Conservation (phyloP, 2,888 invertebrate genomes). For the Cynaeus angustus region DNA sequence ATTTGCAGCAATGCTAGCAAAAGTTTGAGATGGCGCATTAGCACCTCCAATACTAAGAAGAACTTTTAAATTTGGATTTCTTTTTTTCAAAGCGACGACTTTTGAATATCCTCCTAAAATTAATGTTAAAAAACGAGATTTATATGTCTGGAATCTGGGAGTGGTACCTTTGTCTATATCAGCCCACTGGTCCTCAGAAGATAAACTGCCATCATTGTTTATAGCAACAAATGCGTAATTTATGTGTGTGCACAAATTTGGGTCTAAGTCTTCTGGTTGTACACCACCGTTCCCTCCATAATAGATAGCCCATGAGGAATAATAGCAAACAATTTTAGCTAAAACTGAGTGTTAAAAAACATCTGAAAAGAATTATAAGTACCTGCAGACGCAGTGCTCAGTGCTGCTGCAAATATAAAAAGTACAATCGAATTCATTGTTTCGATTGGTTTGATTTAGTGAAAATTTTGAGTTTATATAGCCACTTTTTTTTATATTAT, state of each 20-base stretch:
- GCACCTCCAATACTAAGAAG: slow-evolving; percentile 77
- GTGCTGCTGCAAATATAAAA: neutral
- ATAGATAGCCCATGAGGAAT: slow-evolving; percentile 83
- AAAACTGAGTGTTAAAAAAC: slow-evolving; percentile 14
- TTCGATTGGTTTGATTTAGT: neutral
- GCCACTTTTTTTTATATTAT: no score
- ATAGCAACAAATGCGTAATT: slow-evolving; percentile 43
- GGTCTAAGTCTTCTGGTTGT: slow-evolving; percentile 76
- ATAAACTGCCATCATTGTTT: slow-evolving; percentile 27
- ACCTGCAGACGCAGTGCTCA: slow-evolving; percentile 23
- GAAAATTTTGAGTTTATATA: neutral
- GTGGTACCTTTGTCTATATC: slow-evolving; percentile 30
- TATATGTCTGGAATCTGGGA: neutral
- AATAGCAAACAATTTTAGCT: slow-evolving; percentile 82
- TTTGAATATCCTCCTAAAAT: slow-evolving; percentile 72
- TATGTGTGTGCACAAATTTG: slow-evolving; percentile 38
- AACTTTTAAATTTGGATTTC: slow-evolving; percentile 73
- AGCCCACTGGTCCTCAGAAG: slow-evolving; percentile 18
- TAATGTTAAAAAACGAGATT: neutral
- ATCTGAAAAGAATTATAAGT: slow-evolving; percentile 44
- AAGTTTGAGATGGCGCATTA: slow-evolving; percentile 28
- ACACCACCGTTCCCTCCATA: slow-evolving; percentile 76
- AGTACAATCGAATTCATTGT: neutral
- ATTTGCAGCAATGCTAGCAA: slow-evolving; percentile 70
- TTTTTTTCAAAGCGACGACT: slow-evolving; percentile 73